These are phyloP conservation scores for Smutsia gigantea DNA, from an alignment of 2,797 vertebrate species.

Conservation along the genomic window DNA sequence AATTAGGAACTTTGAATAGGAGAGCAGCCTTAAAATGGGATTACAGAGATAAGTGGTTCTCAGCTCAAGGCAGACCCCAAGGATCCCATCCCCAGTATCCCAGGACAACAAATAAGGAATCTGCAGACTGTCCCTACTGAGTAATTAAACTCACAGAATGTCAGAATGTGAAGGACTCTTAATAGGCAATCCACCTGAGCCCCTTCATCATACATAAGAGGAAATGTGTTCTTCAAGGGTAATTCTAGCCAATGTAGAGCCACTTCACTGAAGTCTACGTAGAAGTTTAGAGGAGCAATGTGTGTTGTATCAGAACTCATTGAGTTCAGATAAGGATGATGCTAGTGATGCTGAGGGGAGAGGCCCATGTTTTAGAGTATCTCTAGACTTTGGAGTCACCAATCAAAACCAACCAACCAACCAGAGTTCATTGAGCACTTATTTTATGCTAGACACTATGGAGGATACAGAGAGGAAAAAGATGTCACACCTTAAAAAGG, in stretches of 20 bases:
- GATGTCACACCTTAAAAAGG: neutral
- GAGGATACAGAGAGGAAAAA: neutral
- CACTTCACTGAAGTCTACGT: neutral
- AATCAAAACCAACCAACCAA: conserved; percentile 37
- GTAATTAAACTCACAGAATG: neutral
- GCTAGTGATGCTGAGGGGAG: neutral
- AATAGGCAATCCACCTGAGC: neutral
- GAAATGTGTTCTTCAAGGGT: neutral
- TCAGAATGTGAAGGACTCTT: neutral
- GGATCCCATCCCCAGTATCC: neutral
- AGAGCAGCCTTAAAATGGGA: conserved; percentile 18
- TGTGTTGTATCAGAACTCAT: neutral
- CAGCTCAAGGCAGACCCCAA: neutral
- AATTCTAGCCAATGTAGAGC: neutral
- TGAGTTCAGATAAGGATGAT: neutral
- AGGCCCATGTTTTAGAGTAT: neutral
- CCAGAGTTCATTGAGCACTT: neutral
- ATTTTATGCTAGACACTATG: neutral
- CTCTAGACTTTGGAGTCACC: conserved; percentile 5
- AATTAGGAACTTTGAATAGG: conserved; percentile 1
- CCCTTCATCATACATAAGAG: neutral
- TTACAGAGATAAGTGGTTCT: neutral
- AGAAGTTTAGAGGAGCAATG: neutral
- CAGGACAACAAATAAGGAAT: neutral
- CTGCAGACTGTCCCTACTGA: neutral